Evolutionary conservation across 2,797 vertebrate genomes (phyloP), one percentile per base, ranked within the genome.

Genomic region (Craterocephalus amniculus): DNA sequence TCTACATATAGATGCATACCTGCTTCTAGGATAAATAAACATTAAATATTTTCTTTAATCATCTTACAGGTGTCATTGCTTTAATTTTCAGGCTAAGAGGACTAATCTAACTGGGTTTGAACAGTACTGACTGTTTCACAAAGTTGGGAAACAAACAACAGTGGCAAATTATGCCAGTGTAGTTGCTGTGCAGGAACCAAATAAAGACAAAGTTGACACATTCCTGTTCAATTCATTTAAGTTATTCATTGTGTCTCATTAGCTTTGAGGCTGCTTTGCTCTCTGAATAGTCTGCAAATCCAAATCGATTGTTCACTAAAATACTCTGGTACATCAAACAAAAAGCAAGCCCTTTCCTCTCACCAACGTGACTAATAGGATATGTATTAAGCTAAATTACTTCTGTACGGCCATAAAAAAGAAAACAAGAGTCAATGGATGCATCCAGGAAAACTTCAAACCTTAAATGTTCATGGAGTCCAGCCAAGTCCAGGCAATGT

Each of bases 361-460:
- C 40, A 43, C 18, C 43, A 38, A 40, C 29, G 66, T 56, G 24
- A 67, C 34, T 38, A 32, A 70, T 13, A 45, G 16, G 31, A 57
- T 43, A 75, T 71, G 36, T 70, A 82, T 60, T 45, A 58, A 70
- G 36, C 3, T 5, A 24, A 73, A 78, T 76, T 81, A 58, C 29
- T 74, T 58, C 62, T 77, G 59, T 74, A 70, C 34, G 57, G 18
- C 58, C 57, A 74, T 72, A 58, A 29, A 18, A 31, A 31, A 31
- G 6, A 31, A 81, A 79, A 67, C 57, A 65, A 51, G 31, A 62
- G 40, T 57, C 49, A 51, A 27, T n/a, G 27, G 56, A 55, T 36
- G 24, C 65, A 24, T 65, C 64, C 58, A 67, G 26, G 76, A 81
- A 79, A 72, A 71, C n/a, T 63, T 81, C 35, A 61, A 75, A 73